Base-by-base conservation (phyloP, 2,797 vertebrate species). In the Phoeniculus purpureus region DNA sequence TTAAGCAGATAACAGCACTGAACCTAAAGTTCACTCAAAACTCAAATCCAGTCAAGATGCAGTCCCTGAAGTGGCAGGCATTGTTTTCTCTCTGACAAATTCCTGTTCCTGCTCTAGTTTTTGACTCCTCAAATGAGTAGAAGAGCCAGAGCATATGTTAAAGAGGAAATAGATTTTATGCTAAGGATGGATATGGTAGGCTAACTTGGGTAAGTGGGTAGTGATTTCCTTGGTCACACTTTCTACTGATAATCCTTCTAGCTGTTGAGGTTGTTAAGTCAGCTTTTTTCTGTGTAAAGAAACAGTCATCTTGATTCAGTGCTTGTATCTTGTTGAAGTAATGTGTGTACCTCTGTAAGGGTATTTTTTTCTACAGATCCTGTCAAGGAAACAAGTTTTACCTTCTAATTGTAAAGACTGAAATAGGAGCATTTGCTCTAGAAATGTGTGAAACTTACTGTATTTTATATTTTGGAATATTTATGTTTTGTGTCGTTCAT, bases 401-500 rank as follows among this genome's bases (percentile, higher is more conserved):
- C 60, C 26, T 82, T 64, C 43, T 54, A 72, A 47, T 55, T 80
- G 32, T 62, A 78, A 59, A 19, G 32, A 34, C 55, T 67, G 40
- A 26, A 72, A 56, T 87, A 91, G 71, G 64, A 55, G 68, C 87
- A 51, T 68, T 71, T 89, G 29, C 23, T 93, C 67, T 77, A 78
- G 70, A 77, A 86, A 59, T 72, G 31, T 91, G 76, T 89, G 59
- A 72, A 94, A 70, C 43, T 27, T 4, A 79, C 85, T 89, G 25
- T 60, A 19, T 81, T 71, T 83, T 81, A 23, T 90, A n/a, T 83
- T 51, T 16, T 17, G 52, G 15, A 37, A n/a, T 65, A 70, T 52
- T 79, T 88, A 26, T 71, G 25, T 77, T n/a, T 61, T 79, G 45
- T 90, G 54, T 90, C 96, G 45, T 77, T 79, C 13, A 56, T 51